Base-by-base conservation (phyloP, 2,113 vertebrate species). In the Nicator chloris region DNA sequence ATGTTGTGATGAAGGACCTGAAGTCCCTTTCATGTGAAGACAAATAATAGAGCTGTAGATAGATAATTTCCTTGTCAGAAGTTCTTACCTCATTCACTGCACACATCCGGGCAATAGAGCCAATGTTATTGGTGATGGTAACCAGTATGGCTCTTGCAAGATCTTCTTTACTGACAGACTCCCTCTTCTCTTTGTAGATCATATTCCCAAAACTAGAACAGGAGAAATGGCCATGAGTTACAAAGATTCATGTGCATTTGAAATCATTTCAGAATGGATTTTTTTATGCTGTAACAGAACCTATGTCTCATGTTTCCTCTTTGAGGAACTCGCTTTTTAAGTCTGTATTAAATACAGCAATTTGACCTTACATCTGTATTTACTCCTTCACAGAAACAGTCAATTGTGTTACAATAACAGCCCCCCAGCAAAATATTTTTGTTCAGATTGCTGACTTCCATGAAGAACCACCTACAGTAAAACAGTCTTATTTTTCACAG, bases 121-220 rank as follows among this genome's bases (percentile, higher is more conserved):
- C 98, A 37, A 98, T 98, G 89, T 98, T 98, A 94, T 98, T 98
- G 82, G 98, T 98, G 89, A 98, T 98, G 39, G 98, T 98, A 64
- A 98, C 98, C 96, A 98, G 33, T 54, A 98, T 98, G 66, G 98
- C 98, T 98, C 98, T 97, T 51, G 98, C 98, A 86, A 98, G 97
- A 88, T 98, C 98, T 97, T 98, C 98, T 96, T 98, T 98, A 96
- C 98, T 98, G 79, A 98, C 98, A 80, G 98, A 96, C 69, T 98
- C 98, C 81, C 98, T 97, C 92, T 98, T 98, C 60, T 98, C 98
- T 90, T 98, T 98, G 94, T 98, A 98, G 95, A 98, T 98, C 98
- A 98, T 98, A 85, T 98, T 98, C n/a, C 98, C 98, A 96, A 98
- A 98, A 92, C 98, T 98, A 15, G 12, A 96, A 92, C 16, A 86